Evolutionary conservation across 2,113 vertebrate genomes (phyloP).

Genomic region (Arizona elegans): DNA sequence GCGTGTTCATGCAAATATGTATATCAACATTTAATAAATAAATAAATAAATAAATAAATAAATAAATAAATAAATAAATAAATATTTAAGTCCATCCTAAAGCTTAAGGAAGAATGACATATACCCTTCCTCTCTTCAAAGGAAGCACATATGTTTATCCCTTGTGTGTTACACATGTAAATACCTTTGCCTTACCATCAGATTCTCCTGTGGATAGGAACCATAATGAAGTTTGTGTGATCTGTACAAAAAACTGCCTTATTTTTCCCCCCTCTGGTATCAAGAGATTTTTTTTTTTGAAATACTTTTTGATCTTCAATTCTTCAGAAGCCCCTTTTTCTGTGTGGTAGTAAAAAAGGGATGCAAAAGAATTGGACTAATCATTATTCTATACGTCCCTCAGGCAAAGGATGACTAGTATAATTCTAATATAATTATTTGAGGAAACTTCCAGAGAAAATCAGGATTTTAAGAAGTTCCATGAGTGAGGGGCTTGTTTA

Average conservation of each 20-base stretch:
- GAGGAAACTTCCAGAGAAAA: background rate
- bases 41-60: background rate
- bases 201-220: constrained; percentile 14
- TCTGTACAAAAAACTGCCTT: constrained; percentile 7
- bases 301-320: background rate
- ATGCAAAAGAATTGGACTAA: background rate
- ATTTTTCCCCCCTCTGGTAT: background rate
- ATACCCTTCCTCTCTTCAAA: background rate
- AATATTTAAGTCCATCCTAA: constrained; percentile 7
- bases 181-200: constrained; percentile 13
- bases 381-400: background rate
- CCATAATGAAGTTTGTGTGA: constrained; percentile 25
- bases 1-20: background rate
- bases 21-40: background rate
- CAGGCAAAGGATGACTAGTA: background rate
- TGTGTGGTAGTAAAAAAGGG: background rate
- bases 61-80: no score
- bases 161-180: constrained; percentile 25
- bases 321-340: background rate
- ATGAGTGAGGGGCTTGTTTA: background rate
- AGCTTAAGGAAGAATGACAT: constrained; percentile 7
- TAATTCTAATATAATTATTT: background rate
- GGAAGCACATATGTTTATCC: background rate
- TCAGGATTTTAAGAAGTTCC: background rate
- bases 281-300: background rate